Percentiles rank a stretch among this genome's conserved stretches.
These are phyloP conservation scores for Tubulanus polymorphus DNA, from an alignment of 2,888 invertebrate genomes.

Conservation along the genomic window DNA sequence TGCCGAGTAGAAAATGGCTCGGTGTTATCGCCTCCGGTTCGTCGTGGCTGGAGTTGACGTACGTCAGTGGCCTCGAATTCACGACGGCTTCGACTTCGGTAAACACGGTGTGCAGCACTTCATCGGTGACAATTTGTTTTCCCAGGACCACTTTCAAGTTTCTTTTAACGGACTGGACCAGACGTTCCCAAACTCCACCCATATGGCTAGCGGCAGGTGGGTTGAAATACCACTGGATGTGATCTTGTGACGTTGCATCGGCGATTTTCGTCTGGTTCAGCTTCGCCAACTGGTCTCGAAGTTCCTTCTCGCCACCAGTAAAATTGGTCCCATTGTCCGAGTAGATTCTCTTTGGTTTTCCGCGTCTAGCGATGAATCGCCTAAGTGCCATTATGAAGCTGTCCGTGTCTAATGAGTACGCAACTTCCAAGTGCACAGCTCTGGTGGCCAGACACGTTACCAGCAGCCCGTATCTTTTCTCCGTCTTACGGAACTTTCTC, in stretches of 20 bases:
- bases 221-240: constrained; percentile 9
- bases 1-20: constrained; percentile 32
- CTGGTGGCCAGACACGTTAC: constrained; percentile 6
- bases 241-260: not conserved
- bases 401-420: constrained; percentile 4
- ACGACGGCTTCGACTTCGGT: constrained; percentile 1
- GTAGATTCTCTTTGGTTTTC: not conserved
- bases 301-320: constrained; percentile 12
- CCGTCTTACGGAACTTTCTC: not conserved
- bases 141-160: not conserved
- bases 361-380: constrained; percentile 2
- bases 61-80: constrained; percentile 5
- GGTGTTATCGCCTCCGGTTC: constrained; percentile 25
- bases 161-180: not conserved
- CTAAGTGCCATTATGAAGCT: not conserved
- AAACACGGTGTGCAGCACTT: not conserved
- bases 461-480: constrained; percentile 7
- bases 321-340: constrained; percentile 22
- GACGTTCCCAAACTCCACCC: constrained; percentile 6
- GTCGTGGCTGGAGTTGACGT: constrained; percentile 4
- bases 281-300: not conserved
- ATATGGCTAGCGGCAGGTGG: constrained; percentile 3
- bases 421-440: constrained; percentile 6
- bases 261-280: constrained; percentile 6
- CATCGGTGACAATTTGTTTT: not conserved